Evolutionary conservation across 1,140 invertebrate species (phyloP), one percentile per base, ranked within the genome.

Genomic region (Hetaerina americana): DNA sequence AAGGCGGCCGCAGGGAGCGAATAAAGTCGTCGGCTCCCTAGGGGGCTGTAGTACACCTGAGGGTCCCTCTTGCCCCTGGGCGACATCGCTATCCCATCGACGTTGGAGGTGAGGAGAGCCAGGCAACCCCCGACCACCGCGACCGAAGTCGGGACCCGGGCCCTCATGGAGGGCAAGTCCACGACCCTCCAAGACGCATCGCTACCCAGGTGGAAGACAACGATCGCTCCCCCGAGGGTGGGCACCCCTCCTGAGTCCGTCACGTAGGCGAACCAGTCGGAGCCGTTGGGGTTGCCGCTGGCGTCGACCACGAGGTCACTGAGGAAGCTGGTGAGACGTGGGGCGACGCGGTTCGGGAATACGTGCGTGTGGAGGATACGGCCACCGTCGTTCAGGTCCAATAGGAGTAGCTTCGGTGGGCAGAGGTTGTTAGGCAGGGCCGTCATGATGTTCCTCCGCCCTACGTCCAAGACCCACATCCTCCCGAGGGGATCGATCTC

Each of bases 401-500:
- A 27, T 10, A 69, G 26, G 10, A 69, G 10, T 8, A 69, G 68
- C 28, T 69, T 69, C 2, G 68, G 68, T 27, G 22, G 22, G 26
- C 68, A 69, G n/a, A n/a, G 10, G 26, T 22, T 69, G 28, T 69
- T n/a, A 0, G 68, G 68, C 0, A 15, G 22, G 22, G 18, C 26
- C 5, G 68, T 5, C 28, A n/a, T 5, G 26, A 27, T 22, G 22
- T 69, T 27, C 68, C 26, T 26, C 5, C 26, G 10, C 6, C 70
- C 70, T 22, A 70, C 70, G 15, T 70, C 70, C 26, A 40, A 10
- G 10, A 70, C 29, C 70, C 70, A 70, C 70, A 70, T 70, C 28
- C 70, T 70, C 18, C 70, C 70, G 10, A 6, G 1, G 1, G 70
- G 5, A 26, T 70, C 70, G n/a, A 70, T 70, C 31, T 70, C 70